Percentiles rank a stretch among this genome's conserved stretches.
Conservation (phyloP, 2,113 vertebrate species). For the Notechis scutatus region DNA sequence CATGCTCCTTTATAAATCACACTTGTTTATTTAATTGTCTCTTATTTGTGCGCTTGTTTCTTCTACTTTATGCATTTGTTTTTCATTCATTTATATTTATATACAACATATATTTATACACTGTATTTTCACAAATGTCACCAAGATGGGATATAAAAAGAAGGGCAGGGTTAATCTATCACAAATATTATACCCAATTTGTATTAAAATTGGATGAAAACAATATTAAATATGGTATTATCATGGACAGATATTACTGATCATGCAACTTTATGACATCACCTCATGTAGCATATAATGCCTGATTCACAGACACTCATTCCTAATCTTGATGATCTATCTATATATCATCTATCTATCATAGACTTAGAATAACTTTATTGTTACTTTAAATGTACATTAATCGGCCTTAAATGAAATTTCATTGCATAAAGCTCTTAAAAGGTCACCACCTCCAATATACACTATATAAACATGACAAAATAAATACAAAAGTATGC, state of each 20-base stretch:
- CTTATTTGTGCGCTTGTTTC: not conserved
- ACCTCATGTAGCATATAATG: not conserved
- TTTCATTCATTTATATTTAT: not conserved
- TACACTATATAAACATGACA: too few species aligned
- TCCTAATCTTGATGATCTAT: not conserved
- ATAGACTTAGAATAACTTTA: too few species aligned
- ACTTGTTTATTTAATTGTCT: not conserved
- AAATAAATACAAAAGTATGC: too few species aligned
- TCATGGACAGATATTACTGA: not conserved
- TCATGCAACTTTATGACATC: not conserved
- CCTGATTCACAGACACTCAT: not conserved
- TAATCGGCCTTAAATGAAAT: too few species aligned
- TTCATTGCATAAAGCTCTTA: too few species aligned
- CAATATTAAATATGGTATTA: not conserved
- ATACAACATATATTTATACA: not conserved
- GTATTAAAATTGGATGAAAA: not conserved
- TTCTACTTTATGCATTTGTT: not conserved
- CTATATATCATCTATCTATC: not conserved
- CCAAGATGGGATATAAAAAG: not conserved
- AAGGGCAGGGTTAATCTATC: not conserved
- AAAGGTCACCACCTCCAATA: too few species aligned
- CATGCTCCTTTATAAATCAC: not conserved
- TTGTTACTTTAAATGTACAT: too few species aligned
- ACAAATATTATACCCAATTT: not conserved
- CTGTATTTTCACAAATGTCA: not conserved